Percentiles rank a stretch among this genome's conserved stretches.
These are phyloP conservation scores for Petrosia ficiformis DNA, from an alignment of 37 sponge, comb jelly and placozoan species.

Conservation along the genomic window DNA sequence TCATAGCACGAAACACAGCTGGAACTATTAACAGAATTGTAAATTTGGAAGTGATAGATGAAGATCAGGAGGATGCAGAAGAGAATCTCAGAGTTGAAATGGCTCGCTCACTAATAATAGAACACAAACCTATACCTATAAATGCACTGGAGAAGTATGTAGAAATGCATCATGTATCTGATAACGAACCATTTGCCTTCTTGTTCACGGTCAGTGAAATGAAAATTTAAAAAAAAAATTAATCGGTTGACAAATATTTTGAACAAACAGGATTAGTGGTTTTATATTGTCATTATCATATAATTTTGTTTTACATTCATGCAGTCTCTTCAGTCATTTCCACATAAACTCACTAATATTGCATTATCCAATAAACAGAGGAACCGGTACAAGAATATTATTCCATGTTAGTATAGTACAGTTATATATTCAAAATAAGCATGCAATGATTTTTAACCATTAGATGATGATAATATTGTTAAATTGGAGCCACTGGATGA, in stretches of 20 bases:
- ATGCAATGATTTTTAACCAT: background rate
- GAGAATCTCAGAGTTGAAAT: background rate
- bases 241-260: conserved; percentile 66
- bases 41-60: background rate
- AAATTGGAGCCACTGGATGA: conserved; percentile 15
- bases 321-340: conserved; percentile 46
- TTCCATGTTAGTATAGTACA: conserved; percentile 72
- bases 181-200: background rate
- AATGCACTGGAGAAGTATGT: conserved; percentile 5
- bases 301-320: background rate
- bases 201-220: background rate
- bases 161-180: background rate
- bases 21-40: background rate
- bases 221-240: conserved; percentile 43
- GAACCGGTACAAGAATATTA: conserved; percentile 65
- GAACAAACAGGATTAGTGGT: no score
- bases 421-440: background rate
- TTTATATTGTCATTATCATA: background rate
- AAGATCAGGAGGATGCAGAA: background rate
- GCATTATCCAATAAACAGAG: conserved; percentile 48
- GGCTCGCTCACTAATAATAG: background rate
- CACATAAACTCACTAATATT: conserved; percentile 27
- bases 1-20: background rate
- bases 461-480: conserved; percentile 63
- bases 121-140: background rate